Evolutionary conservation across 2,113 vertebrate genomes (phyloP), one percentile per base, ranked within the genome.

Genomic region (Planiliza haematocheilus): DNA sequence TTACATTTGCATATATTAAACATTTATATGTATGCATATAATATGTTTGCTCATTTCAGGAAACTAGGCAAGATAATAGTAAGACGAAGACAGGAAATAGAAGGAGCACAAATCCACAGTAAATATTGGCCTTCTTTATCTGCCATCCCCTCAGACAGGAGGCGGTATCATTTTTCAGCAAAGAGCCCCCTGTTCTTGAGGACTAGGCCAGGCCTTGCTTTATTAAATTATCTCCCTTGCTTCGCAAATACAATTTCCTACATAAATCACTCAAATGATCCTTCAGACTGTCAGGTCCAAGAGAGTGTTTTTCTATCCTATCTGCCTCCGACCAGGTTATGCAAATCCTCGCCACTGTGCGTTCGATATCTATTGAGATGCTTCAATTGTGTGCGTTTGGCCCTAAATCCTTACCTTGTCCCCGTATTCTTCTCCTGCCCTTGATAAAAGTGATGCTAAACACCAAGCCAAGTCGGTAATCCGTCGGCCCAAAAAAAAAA

Each of bases 231-330:
- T 92, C 92, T 93, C 86, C 77, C 86, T 86, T 91, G 87, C 88
- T 91, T 91, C 66, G 74, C 89, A 92, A 91, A 92, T 89, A 90
- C 91, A 92, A 91, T 92, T 92, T 91, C 90, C 91, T 92, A 87
- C 84, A 93, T 93, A 91, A 93, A 94, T 93, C 91, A 93, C 88
- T 90, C 82, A 93, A 91, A 93, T 91, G 89, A 93, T 93, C 89
- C 91, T 77, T 91, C 86, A 86, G 88, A 85, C 91, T 90, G 89
- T 92, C 91, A 92, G 85, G 78, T 86, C 71, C 79, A 77, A 82
- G 84, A 88, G 87, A 87, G 83, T 77, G 83, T 89, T 92, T 84
- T 89, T 91, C 86, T 90, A 83, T 87, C 83, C 91, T 91, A 92
- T 93, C 91, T 91, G 86, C 89, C 81, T 80, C 67, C 7, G 81